Evolutionary conservation across 1,140 invertebrate species (phyloP).

Genomic region (Arctopsyche grandis): DNA sequence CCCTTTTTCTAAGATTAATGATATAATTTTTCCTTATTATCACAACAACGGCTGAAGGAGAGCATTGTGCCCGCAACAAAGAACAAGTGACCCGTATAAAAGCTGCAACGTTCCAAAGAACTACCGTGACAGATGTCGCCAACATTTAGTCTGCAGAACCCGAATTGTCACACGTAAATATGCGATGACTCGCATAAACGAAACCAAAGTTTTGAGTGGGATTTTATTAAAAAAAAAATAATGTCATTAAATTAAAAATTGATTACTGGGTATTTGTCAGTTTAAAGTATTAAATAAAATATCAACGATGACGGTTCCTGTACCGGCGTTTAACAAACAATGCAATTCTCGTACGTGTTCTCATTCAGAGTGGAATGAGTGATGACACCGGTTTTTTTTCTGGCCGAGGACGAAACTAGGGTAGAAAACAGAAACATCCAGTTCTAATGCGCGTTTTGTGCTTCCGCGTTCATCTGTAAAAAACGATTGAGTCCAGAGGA

Average conservation of each 20-base stretch:
- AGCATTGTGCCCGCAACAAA: conserved; percentile 50
- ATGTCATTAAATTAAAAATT: no score
- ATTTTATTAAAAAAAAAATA: no score
- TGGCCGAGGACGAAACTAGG: background rate
- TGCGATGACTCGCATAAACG: background rate
- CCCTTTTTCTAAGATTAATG: conserved; percentile 52
- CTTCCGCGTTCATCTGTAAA: conserved; percentile 54
- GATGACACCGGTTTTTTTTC: conserved; percentile 52
- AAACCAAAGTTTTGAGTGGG: background rate
- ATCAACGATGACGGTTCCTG: no score
- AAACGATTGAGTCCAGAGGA: conserved; percentile 51
- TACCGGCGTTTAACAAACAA: conserved; percentile 6
- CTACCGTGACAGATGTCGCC: conserved; percentile 25
- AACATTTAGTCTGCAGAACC: conserved; percentile 14
- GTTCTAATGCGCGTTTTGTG: conserved; percentile 49
- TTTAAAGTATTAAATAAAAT: no score
- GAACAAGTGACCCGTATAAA: conserved; percentile 54
- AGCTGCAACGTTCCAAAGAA: conserved; percentile 38
- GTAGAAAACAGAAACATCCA: conserved; percentile 39
- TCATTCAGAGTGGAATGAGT: conserved; percentile 47
- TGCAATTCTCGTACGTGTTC: conserved; percentile 10
- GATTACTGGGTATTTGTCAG: no score
- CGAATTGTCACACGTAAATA: conserved; percentile 1
- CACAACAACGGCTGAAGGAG: conserved; percentile 52
- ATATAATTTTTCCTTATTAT: conserved; percentile 55